Conservation (phyloP, 2,113 vertebrate genomes). For the Callaeas wilsoni region DNA sequence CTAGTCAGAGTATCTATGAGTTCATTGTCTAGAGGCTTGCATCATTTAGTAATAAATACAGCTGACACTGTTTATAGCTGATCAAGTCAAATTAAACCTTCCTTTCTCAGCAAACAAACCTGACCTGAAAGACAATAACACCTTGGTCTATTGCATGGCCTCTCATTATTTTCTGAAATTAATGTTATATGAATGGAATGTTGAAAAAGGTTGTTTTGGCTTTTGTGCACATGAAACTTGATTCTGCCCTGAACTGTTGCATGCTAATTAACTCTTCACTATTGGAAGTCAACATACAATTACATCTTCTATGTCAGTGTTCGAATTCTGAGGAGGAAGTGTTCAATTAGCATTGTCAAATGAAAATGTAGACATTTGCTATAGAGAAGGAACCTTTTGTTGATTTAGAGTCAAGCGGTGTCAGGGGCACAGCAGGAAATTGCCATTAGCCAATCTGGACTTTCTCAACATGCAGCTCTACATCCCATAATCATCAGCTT, state of each 20-base stretch:
- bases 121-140: slow-evolving; percentile 47
- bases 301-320: slow-evolving; percentile 9
- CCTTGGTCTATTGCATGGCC: neutral
- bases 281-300: slow-evolving; percentile 33
- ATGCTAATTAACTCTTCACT: slow-evolving; percentile 53
- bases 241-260: neutral
- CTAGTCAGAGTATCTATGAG: slow-evolving; percentile 28
- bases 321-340: slow-evolving; percentile 35
- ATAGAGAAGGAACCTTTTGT: slow-evolving; percentile 52
- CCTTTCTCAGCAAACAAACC: slow-evolving; percentile 39
- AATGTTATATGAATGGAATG: neutral
- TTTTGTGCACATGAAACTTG: neutral
- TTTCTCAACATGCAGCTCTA: slow-evolving; percentile 56
- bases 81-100: slow-evolving; percentile 43
- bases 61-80: slow-evolving; percentile 36
- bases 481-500: slow-evolving; percentile 42
- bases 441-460: slow-evolving; percentile 62
- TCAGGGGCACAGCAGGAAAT: slow-evolving; percentile 66
- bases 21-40: neutral
- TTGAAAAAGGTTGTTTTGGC: neutral
- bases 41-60: slow-evolving; percentile 55
- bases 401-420: slow-evolving; percentile 56
- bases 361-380: slow-evolving; percentile 22
- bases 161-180: slow-evolving; percentile 31
- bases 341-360: slow-evolving; percentile 62